Conservation (phyloP, 1,140 invertebrate species). For the Listronotus oregonensis region DNA sequence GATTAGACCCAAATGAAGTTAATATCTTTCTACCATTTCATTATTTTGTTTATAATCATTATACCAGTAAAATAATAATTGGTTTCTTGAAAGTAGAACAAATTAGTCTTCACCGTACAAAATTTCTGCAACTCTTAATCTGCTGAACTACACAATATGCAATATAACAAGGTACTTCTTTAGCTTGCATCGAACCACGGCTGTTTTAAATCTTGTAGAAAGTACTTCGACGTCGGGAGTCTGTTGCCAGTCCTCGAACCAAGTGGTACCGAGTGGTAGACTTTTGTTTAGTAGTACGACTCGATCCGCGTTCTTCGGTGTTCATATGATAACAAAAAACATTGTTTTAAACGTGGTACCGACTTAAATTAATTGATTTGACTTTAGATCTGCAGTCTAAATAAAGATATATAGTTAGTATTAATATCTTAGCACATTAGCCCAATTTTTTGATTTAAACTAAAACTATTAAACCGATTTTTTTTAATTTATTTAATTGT, state of each 20-base stretch:
- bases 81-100: too few species aligned
- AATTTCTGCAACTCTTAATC: neutral
- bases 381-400: neutral
- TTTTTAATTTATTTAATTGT: too few species aligned
- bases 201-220: conserved; percentile 32
- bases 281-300: conserved; percentile 27
- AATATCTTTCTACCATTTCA: too few species aligned
- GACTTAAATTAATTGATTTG: too few species aligned
- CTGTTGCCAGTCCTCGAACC: conserved; percentile 17
- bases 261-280: conserved; percentile 31
- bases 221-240: conserved; percentile 27
- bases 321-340: too few species aligned
- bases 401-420: neutral
- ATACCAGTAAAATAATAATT: too few species aligned
- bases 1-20: too few species aligned
- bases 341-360: neutral
- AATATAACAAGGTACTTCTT: conserved; percentile 19
- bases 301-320: conserved; percentile 12
- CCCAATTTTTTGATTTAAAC: conserved; percentile 13
- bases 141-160: conserved; percentile 10
- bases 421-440: neutral
- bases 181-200: conserved; percentile 23
- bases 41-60: too few species aligned
- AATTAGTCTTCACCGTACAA: neutral
- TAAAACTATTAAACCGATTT: too few species aligned